Evolutionary conservation across 2,888 invertebrate genomes (phyloP).

Genomic region (Chymomyza procnemis): DNA sequence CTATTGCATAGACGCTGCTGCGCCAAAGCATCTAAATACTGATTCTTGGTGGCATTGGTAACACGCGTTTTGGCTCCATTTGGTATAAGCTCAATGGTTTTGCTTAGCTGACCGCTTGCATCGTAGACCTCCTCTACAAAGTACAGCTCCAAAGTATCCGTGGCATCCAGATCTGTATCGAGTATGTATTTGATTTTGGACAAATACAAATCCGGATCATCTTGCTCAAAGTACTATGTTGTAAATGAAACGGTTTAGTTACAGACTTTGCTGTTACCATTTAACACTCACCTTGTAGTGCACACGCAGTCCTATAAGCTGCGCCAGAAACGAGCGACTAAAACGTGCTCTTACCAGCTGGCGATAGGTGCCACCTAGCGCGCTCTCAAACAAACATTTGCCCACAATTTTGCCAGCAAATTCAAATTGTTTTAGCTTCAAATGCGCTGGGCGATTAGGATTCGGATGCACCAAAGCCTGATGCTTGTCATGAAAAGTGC

Average conservation of each 20-base stretch:
- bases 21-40: conserved; percentile 92
- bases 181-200: conserved; percentile 95
- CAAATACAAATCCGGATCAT: conserved; percentile 94
- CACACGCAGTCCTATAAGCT: conserved; percentile 94
- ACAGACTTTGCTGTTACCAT: not conserved
- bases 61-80: conserved; percentile 86
- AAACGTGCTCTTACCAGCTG: conserved; percentile 94
- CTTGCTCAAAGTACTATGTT: conserved; percentile 98
- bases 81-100: conserved; percentile 90
- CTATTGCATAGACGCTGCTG: conserved; percentile 91
- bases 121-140: conserved; percentile 95
- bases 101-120: conserved; percentile 85
- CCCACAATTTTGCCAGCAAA: conserved; percentile 96
- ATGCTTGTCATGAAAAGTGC: conserved; percentile 90
- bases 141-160: conserved; percentile 88
- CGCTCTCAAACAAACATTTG: conserved; percentile 95
- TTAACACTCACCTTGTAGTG: conserved; percentile 87
- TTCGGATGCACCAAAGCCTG: conserved; percentile 95
- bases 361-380: conserved; percentile 91
- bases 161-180: conserved; percentile 91
- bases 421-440: conserved; percentile 93
- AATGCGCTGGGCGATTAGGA: conserved; percentile 85
- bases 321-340: conserved; percentile 94
- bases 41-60: conserved; percentile 81
- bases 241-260: conserved; percentile 43